These are phyloP conservation scores for Amiota communis DNA, from an alignment of 2,888 invertebrate species.

Conservation along the genomic window DNA sequence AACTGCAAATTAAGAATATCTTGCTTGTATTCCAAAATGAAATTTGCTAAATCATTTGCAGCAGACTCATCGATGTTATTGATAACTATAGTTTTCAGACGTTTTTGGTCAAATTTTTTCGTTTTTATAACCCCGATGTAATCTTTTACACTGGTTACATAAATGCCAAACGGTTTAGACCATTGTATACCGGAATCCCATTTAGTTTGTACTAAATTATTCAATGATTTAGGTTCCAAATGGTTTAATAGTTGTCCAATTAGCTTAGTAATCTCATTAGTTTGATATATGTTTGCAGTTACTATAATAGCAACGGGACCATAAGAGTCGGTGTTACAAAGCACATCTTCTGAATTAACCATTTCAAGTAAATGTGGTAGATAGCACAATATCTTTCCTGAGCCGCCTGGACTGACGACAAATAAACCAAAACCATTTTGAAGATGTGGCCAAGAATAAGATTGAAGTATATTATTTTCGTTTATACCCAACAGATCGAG, in stretches of 20 bases:
- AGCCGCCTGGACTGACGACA: background rate
- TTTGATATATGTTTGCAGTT: background rate
- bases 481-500: background rate
- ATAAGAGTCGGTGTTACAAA: background rate
- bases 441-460: background rate
- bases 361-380: background rate
- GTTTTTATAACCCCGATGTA: too few relatives aligned
- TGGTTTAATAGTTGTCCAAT: background rate
- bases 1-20: background rate
- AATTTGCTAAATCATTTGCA: background rate
- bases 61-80: conserved; percentile 5
- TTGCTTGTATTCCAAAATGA: background rate
- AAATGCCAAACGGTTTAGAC: too few relatives aligned
- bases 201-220: background rate
- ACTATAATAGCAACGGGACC: background rate
- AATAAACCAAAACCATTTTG: background rate
- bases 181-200: too few relatives aligned
- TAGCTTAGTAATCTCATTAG: background rate
- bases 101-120: background rate
- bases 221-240: background rate
- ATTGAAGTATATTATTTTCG: background rate
- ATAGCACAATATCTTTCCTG: conserved; percentile 12
- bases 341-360: background rate
- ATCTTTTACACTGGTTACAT: too few relatives aligned
- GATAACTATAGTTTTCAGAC: background rate